A percentile compares a stretch with the other conserved stretches of the same genome.
phyloP scores from a whole-genome alignment of 2,797 vertebrate species.

The Enteromius treurensis region DNA sequence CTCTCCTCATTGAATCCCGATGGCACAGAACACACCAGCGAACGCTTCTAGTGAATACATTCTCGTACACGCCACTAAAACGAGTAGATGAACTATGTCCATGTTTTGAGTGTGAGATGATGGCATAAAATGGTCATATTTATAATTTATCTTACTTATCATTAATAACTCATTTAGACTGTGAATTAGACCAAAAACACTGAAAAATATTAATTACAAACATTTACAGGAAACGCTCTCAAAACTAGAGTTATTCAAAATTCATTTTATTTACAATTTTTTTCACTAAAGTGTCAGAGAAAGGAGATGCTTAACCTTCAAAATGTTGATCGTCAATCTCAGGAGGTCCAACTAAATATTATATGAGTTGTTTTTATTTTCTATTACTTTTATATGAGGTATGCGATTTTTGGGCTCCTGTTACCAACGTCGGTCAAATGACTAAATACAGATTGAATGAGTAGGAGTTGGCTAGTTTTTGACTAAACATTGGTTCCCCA shows the following conservation, averaged over 20 bases:
- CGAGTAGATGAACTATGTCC: slow-evolving; percentile 31
- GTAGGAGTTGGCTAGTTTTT: not conserved
- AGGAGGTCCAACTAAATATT: not conserved
- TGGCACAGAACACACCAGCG: slow-evolving; percentile 11
- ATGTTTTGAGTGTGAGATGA: slow-evolving; percentile 42
- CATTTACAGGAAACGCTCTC: not conserved
- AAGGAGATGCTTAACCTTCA: slow-evolving; percentile 7
- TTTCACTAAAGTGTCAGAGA: not conserved
- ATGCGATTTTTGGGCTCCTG: not conserved
- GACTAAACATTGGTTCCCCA: not conserved
- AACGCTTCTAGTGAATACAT: slow-evolving; percentile 21
- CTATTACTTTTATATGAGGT: not conserved
- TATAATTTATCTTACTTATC: slow-evolving; percentile 51
- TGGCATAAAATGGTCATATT: slow-evolving; percentile 39
- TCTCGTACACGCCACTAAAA: slow-evolving; percentile 33
- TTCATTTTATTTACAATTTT: not conserved
- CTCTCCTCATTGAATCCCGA: slow-evolving; percentile 16
- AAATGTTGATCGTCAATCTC: slow-evolving; percentile 5
- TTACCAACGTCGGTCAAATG: not conserved
- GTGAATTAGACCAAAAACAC: slow-evolving; percentile 39
- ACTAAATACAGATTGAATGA: not conserved
- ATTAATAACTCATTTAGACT: slow-evolving; percentile 52
- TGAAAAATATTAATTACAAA: slow-evolving; percentile 37
- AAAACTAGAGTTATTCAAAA: not conserved
- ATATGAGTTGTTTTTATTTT: not conserved